phyloP scores from a whole-genome alignment of 2,888 invertebrate genomes.

The Caenorhabditis auriculariae region DNA sequence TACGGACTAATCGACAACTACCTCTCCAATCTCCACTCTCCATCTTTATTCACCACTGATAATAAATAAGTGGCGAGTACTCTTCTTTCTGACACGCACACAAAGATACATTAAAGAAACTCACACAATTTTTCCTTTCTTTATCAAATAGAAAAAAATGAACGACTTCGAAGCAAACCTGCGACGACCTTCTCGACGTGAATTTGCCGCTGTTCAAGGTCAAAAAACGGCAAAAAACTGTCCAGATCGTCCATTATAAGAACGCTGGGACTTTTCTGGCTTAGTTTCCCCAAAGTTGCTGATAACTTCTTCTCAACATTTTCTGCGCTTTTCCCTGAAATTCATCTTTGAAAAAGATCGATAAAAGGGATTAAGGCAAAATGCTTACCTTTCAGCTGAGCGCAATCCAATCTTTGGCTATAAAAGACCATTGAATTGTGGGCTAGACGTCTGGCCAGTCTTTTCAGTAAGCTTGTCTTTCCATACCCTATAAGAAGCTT shows the following conservation, averaged over 20 bases:
- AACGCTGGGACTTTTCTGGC: slow-evolving; percentile 35
- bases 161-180: slow-evolving; percentile 5
- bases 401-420: slow-evolving; percentile 9
- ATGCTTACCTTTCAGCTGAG: slow-evolving; percentile 16
- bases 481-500: slow-evolving; percentile 35
- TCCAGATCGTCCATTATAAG: slow-evolving; percentile 51
- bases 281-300: slow-evolving; percentile 20
- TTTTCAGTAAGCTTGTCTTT: slow-evolving; percentile 34
- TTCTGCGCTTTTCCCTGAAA: slow-evolving; percentile 40
- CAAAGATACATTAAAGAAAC: too few species aligned
- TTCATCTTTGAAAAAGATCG: neutral
- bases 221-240: slow-evolving; percentile 34
- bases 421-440: slow-evolving; percentile 13
- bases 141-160: neutral
- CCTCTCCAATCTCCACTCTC: too few species aligned
- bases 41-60: too few species aligned
- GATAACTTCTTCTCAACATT: slow-evolving; percentile 37
- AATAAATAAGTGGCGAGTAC: too few species aligned
- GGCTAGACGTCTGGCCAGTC: slow-evolving; percentile 19
- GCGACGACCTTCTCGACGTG: slow-evolving; percentile 43
- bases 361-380: neutral
- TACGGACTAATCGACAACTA: too few species aligned
- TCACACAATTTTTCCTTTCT: too few species aligned
- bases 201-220: slow-evolving; percentile 48
- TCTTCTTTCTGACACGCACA: too few species aligned